phyloP scores from a whole-genome alignment of 92 coral and sea anemone species.

The Diadumene lineata region DNA sequence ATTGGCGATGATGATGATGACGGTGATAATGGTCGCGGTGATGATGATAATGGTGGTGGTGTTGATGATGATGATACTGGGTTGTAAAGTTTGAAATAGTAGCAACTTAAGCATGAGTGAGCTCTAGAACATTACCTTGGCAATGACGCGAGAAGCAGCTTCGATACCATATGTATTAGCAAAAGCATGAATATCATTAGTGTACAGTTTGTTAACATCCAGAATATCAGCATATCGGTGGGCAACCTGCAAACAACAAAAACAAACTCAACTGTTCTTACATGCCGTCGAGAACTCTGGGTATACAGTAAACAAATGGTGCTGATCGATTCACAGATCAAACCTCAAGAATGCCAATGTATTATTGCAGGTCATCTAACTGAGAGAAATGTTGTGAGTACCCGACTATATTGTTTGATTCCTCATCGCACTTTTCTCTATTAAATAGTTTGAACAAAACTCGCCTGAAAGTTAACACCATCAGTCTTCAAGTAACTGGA shows the following conservation, averaged over 20 bases:
- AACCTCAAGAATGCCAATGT: too few species aligned
- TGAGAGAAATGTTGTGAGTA: too few species aligned
- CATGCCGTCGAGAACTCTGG: neutral
- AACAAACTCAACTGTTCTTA: neutral
- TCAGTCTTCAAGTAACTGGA: slow-evolving; percentile 77
- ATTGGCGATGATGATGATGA: neutral
- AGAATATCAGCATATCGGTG: slow-evolving; percentile 70
- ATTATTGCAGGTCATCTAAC: too few species aligned
- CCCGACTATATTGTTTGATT: too few species aligned
- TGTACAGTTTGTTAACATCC: slow-evolving; percentile 75
- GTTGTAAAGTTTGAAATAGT: too few species aligned
- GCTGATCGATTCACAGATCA: too few species aligned
- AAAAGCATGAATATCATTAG: slow-evolving; percentile 93
- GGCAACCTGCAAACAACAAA: slow-evolving; percentile 57
- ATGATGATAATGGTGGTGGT: neutral
- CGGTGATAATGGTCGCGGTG: neutral
- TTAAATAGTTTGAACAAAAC: slow-evolving; percentile 7
- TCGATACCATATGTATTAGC: slow-evolving; percentile 95
- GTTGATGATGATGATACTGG: neutral
- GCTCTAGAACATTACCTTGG: slow-evolving; percentile 67
- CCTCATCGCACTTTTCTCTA: neutral
- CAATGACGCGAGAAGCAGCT: slow-evolving; percentile 88
- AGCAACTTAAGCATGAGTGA: too few species aligned
- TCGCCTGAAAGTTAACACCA: slow-evolving; percentile 88
- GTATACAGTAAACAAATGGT: neutral